Base-by-base conservation (phyloP, 2,888 invertebrate genomes). In the Eucriotettix oculatus region DNA sequence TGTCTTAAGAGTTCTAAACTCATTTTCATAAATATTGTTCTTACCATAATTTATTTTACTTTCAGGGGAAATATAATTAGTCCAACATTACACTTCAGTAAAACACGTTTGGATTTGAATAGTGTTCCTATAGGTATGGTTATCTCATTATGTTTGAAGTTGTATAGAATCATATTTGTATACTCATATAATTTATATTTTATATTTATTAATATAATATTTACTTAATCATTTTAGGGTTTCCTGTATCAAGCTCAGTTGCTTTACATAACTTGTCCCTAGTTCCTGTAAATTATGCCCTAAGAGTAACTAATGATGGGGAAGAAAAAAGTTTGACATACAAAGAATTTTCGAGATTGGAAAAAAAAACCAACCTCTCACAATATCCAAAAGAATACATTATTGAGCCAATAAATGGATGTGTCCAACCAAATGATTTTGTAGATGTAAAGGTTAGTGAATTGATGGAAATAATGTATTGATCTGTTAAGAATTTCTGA, bases 11-110 rank as follows among this genome's bases (percentile, higher is more conserved):
- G 29, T 29, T 29, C 3, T 29, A 29, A 29, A 29, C 29, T n/a
- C 29, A 29, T 29, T 29, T 7, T 29, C 7, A 5, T 29, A 29
- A 29, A 29, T 29, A 29, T 29, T 29, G 29, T 29, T 29, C 29
- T 7, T 29, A 29, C 2, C 3, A 29, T 29, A 29, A 29, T 29
- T 52, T 57, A 2, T 60, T 54, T 61, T 62, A 61, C 7, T 75
- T 77, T 62, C 70, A 84, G 84, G 66, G 84, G 84, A 16, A 77
- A 75, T 68, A 75, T 83, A 1, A 72, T 83, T 60, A 81, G 79
- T 67, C 84, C 84, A 1, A 75, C 79, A 10, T 67, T 84, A 41
- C 75, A 71, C 67, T 79, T 82, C 64, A 76, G 78, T 64, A 71
- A 75, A 48, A 72, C 74, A 0, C 74, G 73, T 63, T 69, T 84